Conservation (phyloP, 1,140 invertebrate species). For the Periplaneta americana region DNA sequence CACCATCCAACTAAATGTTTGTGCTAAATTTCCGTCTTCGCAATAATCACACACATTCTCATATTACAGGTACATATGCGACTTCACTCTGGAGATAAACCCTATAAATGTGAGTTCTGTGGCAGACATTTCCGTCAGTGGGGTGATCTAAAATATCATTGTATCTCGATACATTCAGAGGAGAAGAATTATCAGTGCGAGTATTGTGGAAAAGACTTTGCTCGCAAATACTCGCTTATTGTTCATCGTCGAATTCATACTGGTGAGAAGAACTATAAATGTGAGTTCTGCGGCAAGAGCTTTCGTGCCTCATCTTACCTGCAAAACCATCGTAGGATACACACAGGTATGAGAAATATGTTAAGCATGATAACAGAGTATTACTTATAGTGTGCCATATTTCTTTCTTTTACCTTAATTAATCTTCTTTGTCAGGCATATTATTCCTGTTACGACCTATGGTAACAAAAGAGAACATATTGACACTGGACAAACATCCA, state of each 20-base stretch:
- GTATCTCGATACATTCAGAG: constrained; percentile 76
- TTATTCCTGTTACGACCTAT: no score
- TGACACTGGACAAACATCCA: no score
- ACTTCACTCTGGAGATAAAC: constrained; percentile 70
- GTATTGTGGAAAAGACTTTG: constrained; percentile 87
- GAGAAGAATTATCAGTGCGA: constrained; percentile 83
- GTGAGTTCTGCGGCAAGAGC: constrained; percentile 76
- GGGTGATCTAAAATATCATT: constrained; percentile 88
- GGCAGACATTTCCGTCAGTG: constrained; percentile 74
- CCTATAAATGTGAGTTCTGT: constrained; percentile 74
- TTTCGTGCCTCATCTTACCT: constrained; percentile 82
- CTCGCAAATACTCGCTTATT: constrained; percentile 88
- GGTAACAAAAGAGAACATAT: no score
- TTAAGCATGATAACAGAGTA: neutral
- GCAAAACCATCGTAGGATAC: constrained; percentile 83
- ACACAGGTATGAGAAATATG: constrained; percentile 57
- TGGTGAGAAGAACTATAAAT: constrained; percentile 82
- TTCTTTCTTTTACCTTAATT: no score
- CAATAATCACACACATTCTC: no score
- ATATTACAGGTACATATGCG: constrained; percentile 58
- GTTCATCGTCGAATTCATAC: constrained; percentile 86
- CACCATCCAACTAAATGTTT: no score
- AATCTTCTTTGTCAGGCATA: no score
- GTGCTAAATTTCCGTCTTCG: no score
- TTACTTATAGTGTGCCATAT: no score